A percentile compares a stretch with the other conserved stretches of the same genome.
Conservation (phyloP, 2,113 vertebrate species). For the Eolophus roseicapilla region DNA sequence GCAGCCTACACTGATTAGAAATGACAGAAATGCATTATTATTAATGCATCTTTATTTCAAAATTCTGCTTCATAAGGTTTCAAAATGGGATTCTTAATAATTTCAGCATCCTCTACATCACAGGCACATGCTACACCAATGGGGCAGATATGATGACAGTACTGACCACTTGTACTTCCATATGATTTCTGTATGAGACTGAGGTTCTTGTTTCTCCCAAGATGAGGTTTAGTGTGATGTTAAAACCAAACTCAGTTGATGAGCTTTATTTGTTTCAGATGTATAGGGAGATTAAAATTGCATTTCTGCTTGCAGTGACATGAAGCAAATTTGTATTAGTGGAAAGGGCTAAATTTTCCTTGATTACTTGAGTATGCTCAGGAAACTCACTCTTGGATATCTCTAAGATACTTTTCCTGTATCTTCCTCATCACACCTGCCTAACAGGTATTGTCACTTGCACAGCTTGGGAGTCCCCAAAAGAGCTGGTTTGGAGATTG, state of each 20-base stretch:
- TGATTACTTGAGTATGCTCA: not conserved
- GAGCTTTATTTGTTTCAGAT: not conserved
- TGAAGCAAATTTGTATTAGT: not conserved
- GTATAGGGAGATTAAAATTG: not conserved
- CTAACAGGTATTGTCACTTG: not conserved
- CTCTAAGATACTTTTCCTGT: not conserved
- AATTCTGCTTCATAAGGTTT: not conserved
- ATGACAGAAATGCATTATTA: not conserved
- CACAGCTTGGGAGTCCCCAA: not conserved
- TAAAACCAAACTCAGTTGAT: not conserved
- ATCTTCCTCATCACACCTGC: not conserved
- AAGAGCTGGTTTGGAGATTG: not conserved
- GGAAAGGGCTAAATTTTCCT: not conserved
- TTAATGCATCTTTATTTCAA: not conserved
- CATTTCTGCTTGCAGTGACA: not conserved
- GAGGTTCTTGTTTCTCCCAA: not conserved
- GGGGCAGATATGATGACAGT: not conserved
- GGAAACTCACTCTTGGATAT: not conserved
- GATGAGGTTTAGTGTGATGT: not conserved
- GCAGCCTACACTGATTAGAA: not conserved
- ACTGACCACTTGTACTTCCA: accelerated
- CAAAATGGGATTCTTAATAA: not conserved
- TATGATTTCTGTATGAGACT: not conserved
- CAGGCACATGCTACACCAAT: not conserved
- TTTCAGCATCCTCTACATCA: not conserved